Conservation (phyloP, 2,113 vertebrate genomes). For the Leuciscus idus region DNA sequence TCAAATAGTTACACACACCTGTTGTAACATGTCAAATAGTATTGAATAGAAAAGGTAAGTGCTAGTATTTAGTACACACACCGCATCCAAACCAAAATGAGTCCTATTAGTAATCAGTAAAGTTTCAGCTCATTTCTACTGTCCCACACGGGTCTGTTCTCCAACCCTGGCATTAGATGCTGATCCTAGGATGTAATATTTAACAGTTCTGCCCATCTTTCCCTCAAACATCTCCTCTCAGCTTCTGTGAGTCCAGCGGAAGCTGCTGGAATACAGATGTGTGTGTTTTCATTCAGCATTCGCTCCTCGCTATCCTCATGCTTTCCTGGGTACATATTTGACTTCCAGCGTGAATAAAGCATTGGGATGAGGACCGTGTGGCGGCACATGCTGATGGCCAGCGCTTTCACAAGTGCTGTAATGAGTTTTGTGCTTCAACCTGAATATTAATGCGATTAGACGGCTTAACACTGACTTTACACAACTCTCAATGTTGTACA, state of each 20-base stretch:
- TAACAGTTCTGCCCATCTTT: background rate
- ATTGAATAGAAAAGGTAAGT: too few species aligned
- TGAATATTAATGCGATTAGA: constrained; percentile 21
- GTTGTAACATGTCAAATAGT: too few species aligned
- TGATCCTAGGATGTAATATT: background rate
- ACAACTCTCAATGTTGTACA: background rate
- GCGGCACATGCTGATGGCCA: constrained; percentile 26
- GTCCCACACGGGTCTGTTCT: background rate
- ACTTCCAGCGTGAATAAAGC: constrained; percentile 46
- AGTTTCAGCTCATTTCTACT: too few species aligned
- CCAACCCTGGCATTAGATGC: background rate
- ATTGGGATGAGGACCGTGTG: background rate
- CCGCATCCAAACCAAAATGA: too few species aligned
- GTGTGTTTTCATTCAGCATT: constrained; percentile 24
- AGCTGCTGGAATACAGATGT: constrained; percentile 32
- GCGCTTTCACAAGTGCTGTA: background rate
- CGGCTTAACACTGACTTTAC: background rate
- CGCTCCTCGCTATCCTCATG: background rate
- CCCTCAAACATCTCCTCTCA: constrained; percentile 16
- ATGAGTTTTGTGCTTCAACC: background rate
- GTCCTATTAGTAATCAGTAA: background rate
- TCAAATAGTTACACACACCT: too few species aligned
- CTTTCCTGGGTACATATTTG: constrained; percentile 37
- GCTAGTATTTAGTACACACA: background rate
- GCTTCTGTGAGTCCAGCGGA: background rate